These are phyloP conservation scores for Ptilonorhynchus violaceus DNA, from an alignment of 2,113 vertebrate genomes.

Conservation along the genomic window DNA sequence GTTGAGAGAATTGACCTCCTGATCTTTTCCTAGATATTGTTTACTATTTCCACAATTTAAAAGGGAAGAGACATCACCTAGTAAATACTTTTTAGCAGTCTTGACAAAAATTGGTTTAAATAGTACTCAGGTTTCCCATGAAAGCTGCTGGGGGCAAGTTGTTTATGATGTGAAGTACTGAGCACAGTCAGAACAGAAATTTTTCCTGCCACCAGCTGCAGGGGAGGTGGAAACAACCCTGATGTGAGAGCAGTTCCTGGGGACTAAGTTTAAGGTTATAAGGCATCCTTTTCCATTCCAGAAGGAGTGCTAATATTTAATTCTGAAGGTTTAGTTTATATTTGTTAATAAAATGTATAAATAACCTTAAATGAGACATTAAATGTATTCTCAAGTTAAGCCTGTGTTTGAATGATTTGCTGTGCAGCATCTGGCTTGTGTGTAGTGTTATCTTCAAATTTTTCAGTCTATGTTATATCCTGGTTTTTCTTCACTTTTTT, in stretches of 20 bases:
- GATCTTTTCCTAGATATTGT: not conserved
- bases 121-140: not conserved
- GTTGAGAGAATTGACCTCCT: not conserved
- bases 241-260: not conserved
- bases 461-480: not conserved
- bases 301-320: not conserved
- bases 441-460: not conserved
- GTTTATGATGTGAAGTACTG: not conserved
- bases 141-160: not conserved
- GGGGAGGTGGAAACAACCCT: not conserved
- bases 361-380: not conserved
- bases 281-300: not conserved
- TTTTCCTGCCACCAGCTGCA: not conserved
- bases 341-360: not conserved
- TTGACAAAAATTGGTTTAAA: not conserved
- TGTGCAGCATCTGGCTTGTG: not conserved
- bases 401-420: not conserved
- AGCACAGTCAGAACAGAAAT: not conserved
- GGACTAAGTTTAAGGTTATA: not conserved
- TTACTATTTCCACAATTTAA: not conserved
- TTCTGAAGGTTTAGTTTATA: not conserved
- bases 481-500: not conserved
- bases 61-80: not conserved
- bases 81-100: not conserved
- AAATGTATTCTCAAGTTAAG: not conserved